Conservation (phyloP, 2,888 invertebrate genomes). For the Myopa testacea region DNA sequence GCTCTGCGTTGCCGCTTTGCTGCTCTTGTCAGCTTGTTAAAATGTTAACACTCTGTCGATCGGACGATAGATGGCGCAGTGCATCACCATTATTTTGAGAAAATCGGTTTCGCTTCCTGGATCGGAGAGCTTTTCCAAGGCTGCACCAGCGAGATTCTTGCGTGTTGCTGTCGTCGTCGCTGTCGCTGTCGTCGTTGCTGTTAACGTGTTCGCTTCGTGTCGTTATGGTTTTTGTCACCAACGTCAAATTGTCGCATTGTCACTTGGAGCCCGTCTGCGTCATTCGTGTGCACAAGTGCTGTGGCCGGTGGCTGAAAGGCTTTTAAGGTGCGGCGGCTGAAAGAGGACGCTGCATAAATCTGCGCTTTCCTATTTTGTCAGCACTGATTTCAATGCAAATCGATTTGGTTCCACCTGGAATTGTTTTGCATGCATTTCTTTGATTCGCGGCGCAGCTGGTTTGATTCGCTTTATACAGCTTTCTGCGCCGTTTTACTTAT, state of each 20-base stretch:
- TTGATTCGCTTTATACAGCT: neutral
- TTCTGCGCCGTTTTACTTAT: neutral
- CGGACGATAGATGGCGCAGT: slow-evolving; percentile 32
- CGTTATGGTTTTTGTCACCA: slow-evolving; percentile 40
- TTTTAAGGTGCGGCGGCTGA: neutral
- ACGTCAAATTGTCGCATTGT: slow-evolving; percentile 37
- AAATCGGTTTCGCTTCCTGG: slow-evolving; percentile 35
- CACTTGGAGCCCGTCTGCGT: slow-evolving; percentile 12
- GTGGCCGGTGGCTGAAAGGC: neutral
- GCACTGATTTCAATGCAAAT: slow-evolving; percentile 33
- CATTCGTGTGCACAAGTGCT: slow-evolving; percentile 11
- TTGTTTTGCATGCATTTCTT: slow-evolving; percentile 10
- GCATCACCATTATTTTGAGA: slow-evolving; percentile 29
- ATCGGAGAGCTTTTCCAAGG: slow-evolving; percentile 2
- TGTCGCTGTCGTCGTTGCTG: slow-evolving; percentile 20
- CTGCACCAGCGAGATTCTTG: neutral
- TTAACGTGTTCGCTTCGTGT: slow-evolving; percentile 38
- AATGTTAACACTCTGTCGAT: slow-evolving; percentile 38
- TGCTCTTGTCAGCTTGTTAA: slow-evolving; percentile 33
- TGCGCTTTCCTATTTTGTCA: slow-evolving; percentile 35
- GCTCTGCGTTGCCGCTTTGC: neutral
- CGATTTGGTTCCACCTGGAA: slow-evolving; percentile 26
- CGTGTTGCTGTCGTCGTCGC: slow-evolving; percentile 8
- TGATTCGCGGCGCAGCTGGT: neutral
- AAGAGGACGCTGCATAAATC: slow-evolving; percentile 1